Percentiles rank a stretch among this genome's conserved stretches.
Evolutionary conservation across 2,888 invertebrate species (phyloP).

Genomic region (Norana najaformis): DNA sequence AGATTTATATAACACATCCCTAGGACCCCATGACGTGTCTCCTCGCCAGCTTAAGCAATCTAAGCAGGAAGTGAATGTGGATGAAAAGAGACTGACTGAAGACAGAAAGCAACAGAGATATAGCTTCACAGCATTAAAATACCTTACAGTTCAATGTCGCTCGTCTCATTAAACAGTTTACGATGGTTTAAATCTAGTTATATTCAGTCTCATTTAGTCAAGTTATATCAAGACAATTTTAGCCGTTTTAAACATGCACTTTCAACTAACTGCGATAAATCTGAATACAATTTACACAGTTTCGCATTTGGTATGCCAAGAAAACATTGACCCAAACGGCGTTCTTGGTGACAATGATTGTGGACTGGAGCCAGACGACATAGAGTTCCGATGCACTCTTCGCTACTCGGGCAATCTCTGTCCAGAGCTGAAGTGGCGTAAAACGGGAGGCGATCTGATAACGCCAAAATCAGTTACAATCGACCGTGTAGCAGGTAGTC

Average conservation of each 20-base stretch:
- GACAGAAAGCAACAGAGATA: too few species aligned
- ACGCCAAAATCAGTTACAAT: neutral
- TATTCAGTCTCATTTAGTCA: too few species aligned
- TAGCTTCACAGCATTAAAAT: too few species aligned
- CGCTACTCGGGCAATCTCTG: neutral
- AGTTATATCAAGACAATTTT: neutral
- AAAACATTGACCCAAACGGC: neutral
- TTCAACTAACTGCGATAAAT: neutral
- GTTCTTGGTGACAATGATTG: neutral
- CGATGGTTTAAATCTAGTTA: too few species aligned
- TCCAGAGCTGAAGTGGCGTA: neutral
- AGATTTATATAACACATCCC: too few species aligned
- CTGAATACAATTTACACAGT: neutral
- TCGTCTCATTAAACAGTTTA: too few species aligned
- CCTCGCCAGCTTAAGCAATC: too few species aligned
- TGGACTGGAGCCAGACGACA: conserved; percentile 4
- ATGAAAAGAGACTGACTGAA: too few species aligned
- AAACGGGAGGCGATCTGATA: neutral
- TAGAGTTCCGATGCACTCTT: neutral
- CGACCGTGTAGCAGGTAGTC: neutral
- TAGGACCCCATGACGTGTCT: too few species aligned
- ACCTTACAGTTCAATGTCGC: too few species aligned
- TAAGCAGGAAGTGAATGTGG: too few species aligned
- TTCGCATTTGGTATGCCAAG: neutral
- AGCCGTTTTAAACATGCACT: neutral